These are phyloP conservation scores for Nasonia giraulti DNA, from an alignment of 1,140 invertebrate genomes.

Conservation along the genomic window DNA sequence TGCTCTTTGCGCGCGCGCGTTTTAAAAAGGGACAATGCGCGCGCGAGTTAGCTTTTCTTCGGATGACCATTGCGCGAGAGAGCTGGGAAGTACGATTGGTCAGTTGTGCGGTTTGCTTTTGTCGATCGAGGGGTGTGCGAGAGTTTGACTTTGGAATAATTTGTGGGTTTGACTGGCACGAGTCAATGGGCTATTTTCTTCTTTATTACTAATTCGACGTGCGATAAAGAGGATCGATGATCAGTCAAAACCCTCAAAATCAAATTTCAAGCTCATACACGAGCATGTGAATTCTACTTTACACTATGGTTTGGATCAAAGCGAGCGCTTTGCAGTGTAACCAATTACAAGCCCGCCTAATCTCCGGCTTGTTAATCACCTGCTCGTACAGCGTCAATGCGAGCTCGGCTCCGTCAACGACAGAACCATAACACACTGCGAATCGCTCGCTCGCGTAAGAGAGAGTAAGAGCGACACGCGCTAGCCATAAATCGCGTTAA, in stretches of 20 bases:
- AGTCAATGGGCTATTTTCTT: no score
- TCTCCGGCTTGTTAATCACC: not conserved
- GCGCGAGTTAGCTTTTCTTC: not conserved
- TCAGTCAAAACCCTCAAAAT: no score
- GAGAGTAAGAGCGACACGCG: constrained; percentile 32
- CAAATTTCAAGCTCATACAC: not conserved
- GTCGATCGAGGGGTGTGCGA: not conserved
- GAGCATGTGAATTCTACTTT: not conserved
- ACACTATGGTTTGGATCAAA: not conserved
- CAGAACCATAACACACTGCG: not conserved
- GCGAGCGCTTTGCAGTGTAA: not conserved
- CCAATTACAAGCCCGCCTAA: not conserved
- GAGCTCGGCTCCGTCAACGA: not conserved
- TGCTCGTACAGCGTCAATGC: not conserved
- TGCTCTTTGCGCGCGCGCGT: not conserved
- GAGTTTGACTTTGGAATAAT: not conserved
- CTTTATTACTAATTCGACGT: no score
- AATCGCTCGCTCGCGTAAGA: not conserved
- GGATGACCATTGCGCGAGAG: not conserved
- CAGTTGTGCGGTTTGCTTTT: not conserved
- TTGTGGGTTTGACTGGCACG: no score
- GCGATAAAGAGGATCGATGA: no score
- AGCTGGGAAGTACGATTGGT: not conserved
- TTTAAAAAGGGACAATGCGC: not conserved
- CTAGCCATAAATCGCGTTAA: constrained; percentile 60